These are phyloP conservation scores for Danio aesculapii DNA, from an alignment of 2,797 vertebrate species.

Conservation along the genomic window DNA sequence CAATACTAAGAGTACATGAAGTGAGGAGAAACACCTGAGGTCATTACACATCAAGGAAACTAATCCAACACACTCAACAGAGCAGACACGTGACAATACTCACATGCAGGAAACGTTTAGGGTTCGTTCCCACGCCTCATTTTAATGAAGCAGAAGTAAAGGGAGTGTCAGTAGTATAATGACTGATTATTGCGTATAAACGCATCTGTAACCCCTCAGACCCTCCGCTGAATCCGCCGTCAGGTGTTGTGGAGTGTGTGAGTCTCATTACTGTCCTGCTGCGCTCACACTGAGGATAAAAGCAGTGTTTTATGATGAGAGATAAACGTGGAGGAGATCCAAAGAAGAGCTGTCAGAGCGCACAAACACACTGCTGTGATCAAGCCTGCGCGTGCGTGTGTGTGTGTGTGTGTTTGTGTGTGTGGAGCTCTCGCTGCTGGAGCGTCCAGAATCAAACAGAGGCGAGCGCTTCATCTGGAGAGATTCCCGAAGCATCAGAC, in stretches of 20 bases:
- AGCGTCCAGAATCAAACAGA: constrained; percentile 25
- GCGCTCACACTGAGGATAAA: not conserved
- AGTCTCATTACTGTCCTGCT: constrained; percentile 6
- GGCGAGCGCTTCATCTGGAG: constrained; percentile 26
- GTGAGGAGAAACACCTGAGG: too few relatives aligned
- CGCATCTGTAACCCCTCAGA: too few relatives aligned
- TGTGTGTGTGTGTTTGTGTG: not conserved
- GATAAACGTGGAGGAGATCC: constrained; percentile 5
- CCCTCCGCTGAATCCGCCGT: not conserved
- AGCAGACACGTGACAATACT: too few relatives aligned
- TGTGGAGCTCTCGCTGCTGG: not conserved
- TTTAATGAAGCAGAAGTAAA: too few relatives aligned
- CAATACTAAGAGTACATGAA: too few relatives aligned
- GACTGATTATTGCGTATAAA: too few relatives aligned
- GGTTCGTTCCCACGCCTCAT: too few relatives aligned
- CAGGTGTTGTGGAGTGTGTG: constrained; percentile 20
- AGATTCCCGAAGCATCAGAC: constrained; percentile 9
- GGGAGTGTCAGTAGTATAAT: not conserved
- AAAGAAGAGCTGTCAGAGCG: not conserved
- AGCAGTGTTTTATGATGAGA: not conserved
- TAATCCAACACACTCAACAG: too few relatives aligned
- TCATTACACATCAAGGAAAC: too few relatives aligned
- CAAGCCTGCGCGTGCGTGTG: not conserved
- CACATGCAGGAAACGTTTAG: too few relatives aligned
- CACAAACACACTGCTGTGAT: not conserved